These are phyloP conservation scores for Agrypnia vestita DNA, from an alignment of 1,140 invertebrate species.

Conservation along the genomic window DNA sequence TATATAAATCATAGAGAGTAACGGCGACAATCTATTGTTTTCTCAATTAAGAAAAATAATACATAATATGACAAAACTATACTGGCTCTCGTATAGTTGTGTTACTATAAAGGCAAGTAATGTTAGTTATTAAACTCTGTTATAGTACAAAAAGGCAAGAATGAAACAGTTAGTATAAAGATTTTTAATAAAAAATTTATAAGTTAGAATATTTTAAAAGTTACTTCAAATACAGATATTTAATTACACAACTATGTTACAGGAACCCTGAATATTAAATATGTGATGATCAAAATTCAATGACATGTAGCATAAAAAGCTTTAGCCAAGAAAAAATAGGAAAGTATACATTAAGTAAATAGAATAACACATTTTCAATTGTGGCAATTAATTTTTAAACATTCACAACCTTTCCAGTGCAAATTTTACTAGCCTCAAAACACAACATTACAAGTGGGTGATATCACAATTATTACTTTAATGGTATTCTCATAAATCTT, in stretches of 20 bases:
- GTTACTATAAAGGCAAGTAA: constrained; percentile 2
- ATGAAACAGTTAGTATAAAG: background rate
- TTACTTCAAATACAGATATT: background rate
- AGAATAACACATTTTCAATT: background rate
- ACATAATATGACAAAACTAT: background rate
- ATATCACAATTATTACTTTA: constrained; percentile 18
- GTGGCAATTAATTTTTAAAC: background rate
- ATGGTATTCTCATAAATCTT: constrained; percentile 5
- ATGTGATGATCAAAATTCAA: background rate
- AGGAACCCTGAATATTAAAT: constrained; percentile 3
- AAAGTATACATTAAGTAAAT: background rate
- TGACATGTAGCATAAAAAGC: background rate
- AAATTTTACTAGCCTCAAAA: background rate
- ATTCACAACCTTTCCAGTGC: background rate
- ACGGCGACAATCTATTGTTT: no score
- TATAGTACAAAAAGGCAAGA: background rate
- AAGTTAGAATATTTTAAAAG: constrained; percentile 14
- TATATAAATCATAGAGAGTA: no score
- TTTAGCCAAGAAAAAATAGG: background rate
- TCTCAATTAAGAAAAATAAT: no score
- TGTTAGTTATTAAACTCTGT: constrained; percentile 1
- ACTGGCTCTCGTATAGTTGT: background rate
- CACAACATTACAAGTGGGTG: constrained; percentile 12
- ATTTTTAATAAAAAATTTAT: background rate
- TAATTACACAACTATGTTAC: constrained; percentile 6